These are phyloP conservation scores for Scaptomyza parva DNA, from an alignment of 2,888 invertebrate genomes.

Conservation along the genomic window DNA sequence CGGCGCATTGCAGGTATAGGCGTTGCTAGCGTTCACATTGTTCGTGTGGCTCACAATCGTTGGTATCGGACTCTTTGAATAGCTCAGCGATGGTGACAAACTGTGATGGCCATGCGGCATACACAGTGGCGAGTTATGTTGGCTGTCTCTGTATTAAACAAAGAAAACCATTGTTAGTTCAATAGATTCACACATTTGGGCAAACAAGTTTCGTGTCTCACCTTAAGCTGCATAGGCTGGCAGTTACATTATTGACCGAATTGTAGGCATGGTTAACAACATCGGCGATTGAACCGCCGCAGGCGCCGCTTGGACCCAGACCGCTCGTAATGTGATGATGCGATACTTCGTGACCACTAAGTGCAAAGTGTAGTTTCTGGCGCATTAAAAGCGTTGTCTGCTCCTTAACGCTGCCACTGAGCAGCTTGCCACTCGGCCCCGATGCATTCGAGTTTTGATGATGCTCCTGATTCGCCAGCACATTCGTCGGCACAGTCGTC, in stretches of 20 bases:
- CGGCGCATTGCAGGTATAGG: conserved; percentile 83
- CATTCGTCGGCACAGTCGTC: conserved; percentile 71
- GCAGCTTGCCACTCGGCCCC: conserved; percentile 84
- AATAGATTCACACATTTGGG: neutral
- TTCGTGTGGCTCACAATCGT: conserved; percentile 73
- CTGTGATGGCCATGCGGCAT: conserved; percentile 83
- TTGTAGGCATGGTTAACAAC: conserved; percentile 79
- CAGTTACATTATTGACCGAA: conserved; percentile 69
- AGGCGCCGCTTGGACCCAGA: conserved; percentile 27
- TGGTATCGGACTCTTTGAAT: conserved; percentile 83
- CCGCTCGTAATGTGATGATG: conserved; percentile 52
- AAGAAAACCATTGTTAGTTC: neutral
- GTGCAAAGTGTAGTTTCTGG: conserved; percentile 64
- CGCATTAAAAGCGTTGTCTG: conserved; percentile 80
- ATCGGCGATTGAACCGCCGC: conserved; percentile 48
- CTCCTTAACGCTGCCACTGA: conserved; percentile 85
- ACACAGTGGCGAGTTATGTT: conserved; percentile 84
- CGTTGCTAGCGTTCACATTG: conserved; percentile 64
- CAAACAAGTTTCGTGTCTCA: conserved; percentile 10
- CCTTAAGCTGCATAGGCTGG: conserved; percentile 78
- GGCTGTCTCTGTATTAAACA: conserved; percentile 74
- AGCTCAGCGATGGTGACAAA: conserved; percentile 84
- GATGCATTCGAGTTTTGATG: conserved; percentile 84
- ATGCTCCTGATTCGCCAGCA: conserved; percentile 81
- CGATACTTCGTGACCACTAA: conserved; percentile 81